A percentile compares a stretch with the other conserved stretches of the same genome.
These are phyloP conservation scores for Diadegma fenestrale DNA, from an alignment of 2,888 invertebrate genomes.

Conservation along the genomic window DNA sequence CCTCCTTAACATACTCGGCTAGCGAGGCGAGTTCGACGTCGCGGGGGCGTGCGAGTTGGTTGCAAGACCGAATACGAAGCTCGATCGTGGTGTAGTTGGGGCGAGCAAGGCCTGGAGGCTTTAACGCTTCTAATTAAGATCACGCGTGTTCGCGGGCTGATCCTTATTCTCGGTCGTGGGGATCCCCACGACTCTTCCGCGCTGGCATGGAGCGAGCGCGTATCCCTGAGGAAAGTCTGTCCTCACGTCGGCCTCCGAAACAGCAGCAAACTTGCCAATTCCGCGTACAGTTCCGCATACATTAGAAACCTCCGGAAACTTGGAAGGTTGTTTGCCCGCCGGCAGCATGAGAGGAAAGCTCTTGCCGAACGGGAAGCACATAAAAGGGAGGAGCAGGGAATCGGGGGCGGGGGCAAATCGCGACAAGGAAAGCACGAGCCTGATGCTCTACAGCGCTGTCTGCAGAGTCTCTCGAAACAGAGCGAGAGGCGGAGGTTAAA, in stretches of 20 bases:
- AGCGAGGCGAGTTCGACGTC: too few relatives aligned
- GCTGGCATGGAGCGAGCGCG: too few relatives aligned
- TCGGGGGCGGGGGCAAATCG: conserved; percentile 53
- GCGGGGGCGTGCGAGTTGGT: background rate
- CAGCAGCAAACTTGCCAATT: conserved; percentile 79
- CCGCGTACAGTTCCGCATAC: conserved; percentile 83
- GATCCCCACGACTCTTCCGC: too few relatives aligned
- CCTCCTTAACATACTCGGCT: too few relatives aligned
- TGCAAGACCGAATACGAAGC: conserved; percentile 29
- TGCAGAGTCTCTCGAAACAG: conserved; percentile 47
- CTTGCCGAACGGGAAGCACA: conserved; percentile 48
- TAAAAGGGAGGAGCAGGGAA: conserved; percentile 64
- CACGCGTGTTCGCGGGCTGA: conserved; percentile 81
- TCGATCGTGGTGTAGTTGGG: conserved; percentile 26
- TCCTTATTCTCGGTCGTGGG: too few relatives aligned
- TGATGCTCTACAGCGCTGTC: too few relatives aligned
- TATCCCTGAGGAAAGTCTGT: conserved; percentile 62
- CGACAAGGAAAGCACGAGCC: conserved; percentile 70
- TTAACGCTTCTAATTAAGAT: conserved; percentile 84
- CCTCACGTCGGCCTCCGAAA: conserved; percentile 42
- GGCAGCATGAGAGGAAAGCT: conserved; percentile 72
- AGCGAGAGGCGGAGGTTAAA: conserved; percentile 67
- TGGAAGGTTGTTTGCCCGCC: conserved; percentile 82
- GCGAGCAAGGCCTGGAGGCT: conserved; percentile 74
- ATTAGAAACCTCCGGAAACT: conserved; percentile 83